Evolutionary conservation across 2,888 invertebrate species (phyloP), one percentile per base, ranked within the genome.

Genomic region (Anarsia innoxiella): DNA sequence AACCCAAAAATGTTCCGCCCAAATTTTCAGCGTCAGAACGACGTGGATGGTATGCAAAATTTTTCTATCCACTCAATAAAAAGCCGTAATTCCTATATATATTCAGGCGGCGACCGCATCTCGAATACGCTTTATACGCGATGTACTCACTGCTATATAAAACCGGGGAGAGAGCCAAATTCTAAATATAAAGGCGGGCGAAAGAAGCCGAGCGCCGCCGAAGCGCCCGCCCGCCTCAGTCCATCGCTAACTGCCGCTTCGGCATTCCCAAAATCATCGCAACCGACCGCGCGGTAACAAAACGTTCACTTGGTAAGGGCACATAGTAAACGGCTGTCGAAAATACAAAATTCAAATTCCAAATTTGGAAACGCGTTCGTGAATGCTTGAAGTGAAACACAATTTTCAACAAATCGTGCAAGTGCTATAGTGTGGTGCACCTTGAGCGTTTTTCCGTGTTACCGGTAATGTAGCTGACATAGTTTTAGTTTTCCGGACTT

Each of bases 101-200:
- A 74, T 68, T 67, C 73, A 62, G 59, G 50, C 61, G 63, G 60
- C 65, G 70, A 78, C 78, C 82, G 74, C 78, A 82, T 83, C 82
- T 79, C 74, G 72, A 68, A 79, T 77, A 80, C 73, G 79, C 68
- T 82, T 83, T 83, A 84, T 82, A 83, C 72, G 62, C 60, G 76
- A 82, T 82, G 82, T 82, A 83, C 82, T 83, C 83, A 83, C 80
- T 76, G 72, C 83, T 84, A 84, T 82, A 83, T 83, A 80, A 83
- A 83, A 82, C 84, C 82, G 84, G 87, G 87, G 86, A 82, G 79
- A 83, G 82, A 86, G 88, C 88, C 88, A 88, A 88, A 82, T 84
- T 87, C 88, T 88, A 88, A 87, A 84, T 85, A 83, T 88, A 87
- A 85, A 74, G 73, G 63, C 65, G 63, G 63, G 70, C 79, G 77